phyloP scores from a whole-genome alignment of 2,113 vertebrate genomes.

The Scalopus aquaticus region DNA sequence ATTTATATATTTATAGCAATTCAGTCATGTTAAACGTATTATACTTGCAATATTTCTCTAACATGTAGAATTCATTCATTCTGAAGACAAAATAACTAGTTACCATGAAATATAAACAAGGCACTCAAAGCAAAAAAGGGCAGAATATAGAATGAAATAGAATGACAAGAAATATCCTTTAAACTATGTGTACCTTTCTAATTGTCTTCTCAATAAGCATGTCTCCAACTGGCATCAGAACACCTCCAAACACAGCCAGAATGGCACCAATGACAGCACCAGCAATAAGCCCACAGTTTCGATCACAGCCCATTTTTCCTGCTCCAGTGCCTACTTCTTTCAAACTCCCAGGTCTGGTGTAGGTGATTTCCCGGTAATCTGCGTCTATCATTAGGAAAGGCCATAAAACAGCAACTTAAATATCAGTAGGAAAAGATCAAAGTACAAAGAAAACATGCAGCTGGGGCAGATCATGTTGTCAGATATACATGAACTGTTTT shows the following conservation, averaged over 20 bases:
- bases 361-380: background rate
- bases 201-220: constrained; percentile 87
- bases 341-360: background rate
- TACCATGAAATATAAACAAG: background rate
- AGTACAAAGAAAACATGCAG: constrained; percentile 78
- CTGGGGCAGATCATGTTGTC: constrained; percentile 48
- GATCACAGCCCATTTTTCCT: constrained; percentile 85
- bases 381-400: constrained; percentile 59
- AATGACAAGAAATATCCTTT: background rate
- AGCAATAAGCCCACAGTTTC: constrained; percentile 84
- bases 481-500: constrained; percentile 9
- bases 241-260: constrained; percentile 90
- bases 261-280: constrained; percentile 88
- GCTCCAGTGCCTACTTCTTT: background rate
- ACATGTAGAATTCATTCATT: background rate
- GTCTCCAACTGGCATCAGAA: constrained; percentile 93
- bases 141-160: background rate
- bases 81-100: background rate
- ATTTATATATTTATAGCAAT: background rate
- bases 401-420: constrained; percentile 72
- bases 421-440: constrained; percentile 79
- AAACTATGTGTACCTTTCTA: constrained; percentile 86
- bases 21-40: background rate
- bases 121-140: background rate
- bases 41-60: background rate